Conservation (phyloP, 92 coral and sea anemone species). For the Blastomussa wellsi region DNA sequence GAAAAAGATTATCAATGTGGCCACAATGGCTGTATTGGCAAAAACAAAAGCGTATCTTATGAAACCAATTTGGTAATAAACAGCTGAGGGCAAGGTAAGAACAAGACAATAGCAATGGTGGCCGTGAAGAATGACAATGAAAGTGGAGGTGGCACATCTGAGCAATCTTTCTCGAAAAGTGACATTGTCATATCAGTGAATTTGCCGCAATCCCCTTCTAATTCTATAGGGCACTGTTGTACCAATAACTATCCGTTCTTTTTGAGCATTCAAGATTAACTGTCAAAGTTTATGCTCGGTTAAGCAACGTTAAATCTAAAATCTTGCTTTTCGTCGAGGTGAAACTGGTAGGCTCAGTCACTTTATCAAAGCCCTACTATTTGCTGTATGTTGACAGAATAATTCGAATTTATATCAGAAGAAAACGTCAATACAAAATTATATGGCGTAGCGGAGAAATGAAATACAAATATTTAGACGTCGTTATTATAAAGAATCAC, state of each 20-base stretch:
- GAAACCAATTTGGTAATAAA: constrained; percentile 47
- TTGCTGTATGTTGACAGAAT: neutral
- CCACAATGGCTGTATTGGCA: constrained; percentile 36
- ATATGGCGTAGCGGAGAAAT: neutral
- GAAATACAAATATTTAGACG: neutral
- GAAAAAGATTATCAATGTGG: neutral
- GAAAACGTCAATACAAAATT: neutral
- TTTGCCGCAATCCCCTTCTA: neutral
- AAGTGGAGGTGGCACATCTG: constrained; percentile 53
- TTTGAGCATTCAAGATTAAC: too few species aligned
- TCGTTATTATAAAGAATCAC: too few species aligned
- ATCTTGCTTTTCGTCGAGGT: neutral
- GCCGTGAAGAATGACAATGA: constrained; percentile 77
- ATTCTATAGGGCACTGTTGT: neutral
- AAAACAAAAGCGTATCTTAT: constrained; percentile 56
- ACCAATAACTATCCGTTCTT: too few species aligned
- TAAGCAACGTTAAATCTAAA: neutral
- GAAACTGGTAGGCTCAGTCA: too few species aligned
- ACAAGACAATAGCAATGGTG: constrained; percentile 48
- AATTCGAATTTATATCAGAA: neutral
- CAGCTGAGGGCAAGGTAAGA: constrained; percentile 26
- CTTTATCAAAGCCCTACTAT: neutral
- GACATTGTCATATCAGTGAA: constrained; percentile 20
- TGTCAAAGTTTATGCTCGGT: too few species aligned
- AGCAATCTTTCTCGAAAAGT: constrained; percentile 56